Evolutionary conservation across 2,888 invertebrate species (phyloP).

Genomic region (Charanyca ferruginea): DNA sequence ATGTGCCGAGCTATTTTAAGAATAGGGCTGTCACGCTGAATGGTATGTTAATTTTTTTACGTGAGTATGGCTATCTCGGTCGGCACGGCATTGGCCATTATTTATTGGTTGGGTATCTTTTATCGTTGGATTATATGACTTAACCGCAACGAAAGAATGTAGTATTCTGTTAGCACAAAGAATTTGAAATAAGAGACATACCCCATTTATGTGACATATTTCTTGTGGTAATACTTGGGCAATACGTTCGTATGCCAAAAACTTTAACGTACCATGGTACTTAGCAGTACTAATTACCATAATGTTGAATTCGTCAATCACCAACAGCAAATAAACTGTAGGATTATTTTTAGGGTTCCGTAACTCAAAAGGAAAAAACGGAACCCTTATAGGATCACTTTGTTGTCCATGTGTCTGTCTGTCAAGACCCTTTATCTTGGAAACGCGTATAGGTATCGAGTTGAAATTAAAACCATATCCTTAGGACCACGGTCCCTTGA

Average conservation of each 20-base stretch:
- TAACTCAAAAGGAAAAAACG: too few relatives aligned
- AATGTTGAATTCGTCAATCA: too few relatives aligned
- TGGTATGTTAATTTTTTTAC: conserved; percentile 4
- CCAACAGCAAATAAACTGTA: too few relatives aligned
- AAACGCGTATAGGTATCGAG: too few relatives aligned
- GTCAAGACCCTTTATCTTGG: too few relatives aligned
- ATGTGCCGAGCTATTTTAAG: conserved; percentile 58
- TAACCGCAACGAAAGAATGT: not conserved
- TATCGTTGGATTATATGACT: conserved; percentile 4
- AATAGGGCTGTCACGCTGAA: conserved; percentile 40
- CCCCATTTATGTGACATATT: too few relatives aligned
- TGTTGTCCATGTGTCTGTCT: too few relatives aligned
- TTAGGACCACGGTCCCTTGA: too few relatives aligned
- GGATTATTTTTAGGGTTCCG: too few relatives aligned
- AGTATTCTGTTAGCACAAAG: not conserved
- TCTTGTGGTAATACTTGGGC: not conserved
- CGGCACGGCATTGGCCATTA: not conserved
- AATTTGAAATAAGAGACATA: not conserved
- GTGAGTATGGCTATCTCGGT: not conserved
- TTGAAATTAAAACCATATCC: too few relatives aligned
- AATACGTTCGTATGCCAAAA: not conserved
- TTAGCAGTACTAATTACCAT: too few relatives aligned
- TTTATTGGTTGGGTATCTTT: conserved; percentile 17
- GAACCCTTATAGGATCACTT: too few relatives aligned
- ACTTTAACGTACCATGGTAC: not conserved